Percentiles rank a stretch among this genome's conserved stretches.
Evolutionary conservation across 2,888 invertebrate genomes (phyloP).

Genomic region (Nomada ferruginata): DNA sequence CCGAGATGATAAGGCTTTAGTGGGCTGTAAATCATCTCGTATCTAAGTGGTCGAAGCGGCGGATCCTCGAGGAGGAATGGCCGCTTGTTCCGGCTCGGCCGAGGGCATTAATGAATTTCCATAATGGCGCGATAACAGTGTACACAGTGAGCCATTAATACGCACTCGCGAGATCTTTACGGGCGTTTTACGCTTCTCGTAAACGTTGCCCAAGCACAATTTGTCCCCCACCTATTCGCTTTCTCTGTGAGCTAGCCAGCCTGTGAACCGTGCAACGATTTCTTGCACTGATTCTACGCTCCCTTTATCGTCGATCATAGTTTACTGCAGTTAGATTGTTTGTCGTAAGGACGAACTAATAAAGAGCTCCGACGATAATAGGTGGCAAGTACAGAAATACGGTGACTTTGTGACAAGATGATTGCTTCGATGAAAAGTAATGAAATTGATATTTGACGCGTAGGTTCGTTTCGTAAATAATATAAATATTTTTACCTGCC

Average conservation of each 20-base stretch:
- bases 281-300: background rate
- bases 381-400: too few relatives aligned
- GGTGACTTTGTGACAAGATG: too few relatives aligned
- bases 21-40: conserved; percentile 54
- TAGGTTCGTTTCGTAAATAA: too few relatives aligned
- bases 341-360: too few relatives aligned
- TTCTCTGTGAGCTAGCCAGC: background rate
- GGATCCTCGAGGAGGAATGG: conserved; percentile 48
- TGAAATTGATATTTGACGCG: too few relatives aligned
- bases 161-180: conserved; percentile 60
- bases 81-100: conserved; percentile 35
- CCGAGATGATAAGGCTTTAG: conserved; percentile 52
- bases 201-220: conserved; percentile 50
- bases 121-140: conserved; percentile 60
- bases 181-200: conserved; percentile 59
- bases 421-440: too few relatives aligned
- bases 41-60: conserved; percentile 52
- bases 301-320: background rate
- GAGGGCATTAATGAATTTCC: conserved; percentile 60
- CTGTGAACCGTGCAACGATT: background rate
- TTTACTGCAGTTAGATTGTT: background rate
- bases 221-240: conserved; percentile 34
- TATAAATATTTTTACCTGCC: too few relatives aligned
- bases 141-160: conserved; percentile 58
- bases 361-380: too few relatives aligned